Evolutionary conservation across 2,797 vertebrate genomes (phyloP).

Genomic region (Crax fasciolata): DNA sequence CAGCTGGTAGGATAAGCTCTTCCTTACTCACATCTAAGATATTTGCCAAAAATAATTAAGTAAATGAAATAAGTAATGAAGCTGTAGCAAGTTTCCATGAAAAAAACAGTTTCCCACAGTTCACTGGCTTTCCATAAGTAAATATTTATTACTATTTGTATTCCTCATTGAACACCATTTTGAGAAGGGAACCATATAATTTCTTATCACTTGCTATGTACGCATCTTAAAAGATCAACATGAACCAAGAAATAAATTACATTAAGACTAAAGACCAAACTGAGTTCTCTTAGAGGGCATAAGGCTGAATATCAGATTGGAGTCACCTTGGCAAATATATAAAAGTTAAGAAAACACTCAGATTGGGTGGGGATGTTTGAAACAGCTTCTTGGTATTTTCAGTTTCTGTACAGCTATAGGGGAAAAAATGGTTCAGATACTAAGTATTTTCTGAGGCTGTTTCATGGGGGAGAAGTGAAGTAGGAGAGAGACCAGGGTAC

Average conservation of each 20-base stretch:
- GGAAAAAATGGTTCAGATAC: neutral
- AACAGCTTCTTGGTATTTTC: neutral
- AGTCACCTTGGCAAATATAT: neutral
- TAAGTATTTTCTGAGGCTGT: neutral
- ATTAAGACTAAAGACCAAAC: neutral
- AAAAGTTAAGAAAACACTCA: neutral
- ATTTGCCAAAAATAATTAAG: neutral
- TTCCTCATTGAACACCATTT: neutral
- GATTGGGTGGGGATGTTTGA: neutral
- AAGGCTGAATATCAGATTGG: neutral
- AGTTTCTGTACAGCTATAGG: neutral
- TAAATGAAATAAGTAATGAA: neutral
- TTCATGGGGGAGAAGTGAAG: neutral
- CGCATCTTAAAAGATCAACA: neutral
- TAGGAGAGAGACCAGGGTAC: fast-evolving
- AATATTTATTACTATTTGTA: neutral
- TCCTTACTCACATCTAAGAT: neutral
- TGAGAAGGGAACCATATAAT: neutral
- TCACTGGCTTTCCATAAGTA: neutral
- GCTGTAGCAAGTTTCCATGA: neutral
- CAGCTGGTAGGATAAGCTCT: neutral
- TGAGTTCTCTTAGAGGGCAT: neutral
- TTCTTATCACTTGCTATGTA: neutral
- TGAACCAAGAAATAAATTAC: neutral
- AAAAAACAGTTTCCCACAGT: neutral